These are phyloP conservation scores for Pipistrellus nathusii DNA, from an alignment of 2,797 vertebrate genomes.

Conservation along the genomic window DNA sequence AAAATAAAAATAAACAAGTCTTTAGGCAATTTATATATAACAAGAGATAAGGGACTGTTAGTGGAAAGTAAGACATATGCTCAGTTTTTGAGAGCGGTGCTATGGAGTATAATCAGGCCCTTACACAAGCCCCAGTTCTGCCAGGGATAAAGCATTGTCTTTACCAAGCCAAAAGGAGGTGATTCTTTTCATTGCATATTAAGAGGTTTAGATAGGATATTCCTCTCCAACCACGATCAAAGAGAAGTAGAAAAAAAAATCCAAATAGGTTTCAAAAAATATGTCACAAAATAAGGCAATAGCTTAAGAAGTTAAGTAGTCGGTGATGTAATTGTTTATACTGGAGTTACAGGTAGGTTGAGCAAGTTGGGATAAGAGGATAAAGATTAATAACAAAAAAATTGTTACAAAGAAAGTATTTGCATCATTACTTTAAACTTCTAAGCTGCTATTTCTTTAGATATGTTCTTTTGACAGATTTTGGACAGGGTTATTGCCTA, in stretches of 20 bases:
- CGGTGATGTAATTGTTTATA: neutral
- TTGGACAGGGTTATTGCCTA: neutral
- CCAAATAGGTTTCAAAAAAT: neutral
- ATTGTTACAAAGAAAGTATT: neutral
- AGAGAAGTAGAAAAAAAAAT: slow-evolving; percentile 16
- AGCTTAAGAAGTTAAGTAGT: neutral
- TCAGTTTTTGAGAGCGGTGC: neutral
- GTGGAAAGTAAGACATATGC: neutral
- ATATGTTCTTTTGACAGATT: neutral
- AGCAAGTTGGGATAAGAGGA: neutral
- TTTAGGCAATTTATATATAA: neutral
- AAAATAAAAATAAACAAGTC: neutral
- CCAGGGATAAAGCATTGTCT: neutral
- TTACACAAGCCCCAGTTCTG: neutral
- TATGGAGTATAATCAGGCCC: neutral
- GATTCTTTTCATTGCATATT: neutral
- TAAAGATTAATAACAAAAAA: neutral
- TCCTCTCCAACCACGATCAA: slow-evolving; percentile 20
- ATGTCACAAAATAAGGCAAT: neutral
- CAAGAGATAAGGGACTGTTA: neutral
- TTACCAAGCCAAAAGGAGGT: neutral
- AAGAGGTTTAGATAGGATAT: neutral
- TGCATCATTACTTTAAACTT: neutral
- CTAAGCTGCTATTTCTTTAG: neutral
- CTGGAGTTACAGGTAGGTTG: neutral